Conservation (phyloP, 2,797 vertebrate species). For the Falco naumanni region DNA sequence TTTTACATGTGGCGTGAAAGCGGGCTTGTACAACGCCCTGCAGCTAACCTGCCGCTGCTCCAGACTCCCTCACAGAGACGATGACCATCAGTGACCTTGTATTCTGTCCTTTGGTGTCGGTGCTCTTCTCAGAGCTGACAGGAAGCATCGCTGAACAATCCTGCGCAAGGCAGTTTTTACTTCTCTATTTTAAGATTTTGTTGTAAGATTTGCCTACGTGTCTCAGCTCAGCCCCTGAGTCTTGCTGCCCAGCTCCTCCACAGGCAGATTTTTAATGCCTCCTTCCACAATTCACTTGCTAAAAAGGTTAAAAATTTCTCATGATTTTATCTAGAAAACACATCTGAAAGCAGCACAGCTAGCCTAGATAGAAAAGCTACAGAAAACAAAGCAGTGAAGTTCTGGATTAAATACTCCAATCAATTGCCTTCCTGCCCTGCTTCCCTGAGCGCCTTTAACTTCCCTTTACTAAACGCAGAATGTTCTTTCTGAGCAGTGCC, state of each 20-base stretch:
- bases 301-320: neutral
- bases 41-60: neutral
- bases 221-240: neutral
- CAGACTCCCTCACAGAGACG: neutral
- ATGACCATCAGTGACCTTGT: neutral
- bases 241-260: neutral
- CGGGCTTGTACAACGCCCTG: neutral
- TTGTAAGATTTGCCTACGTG: neutral
- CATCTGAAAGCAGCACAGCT: neutral
- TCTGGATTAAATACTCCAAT: neutral
- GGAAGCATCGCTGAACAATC: constrained; percentile 34
- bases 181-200: constrained; percentile 9
- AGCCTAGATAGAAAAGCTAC: neutral
- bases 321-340: neutral
- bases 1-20: neutral
- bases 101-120: neutral
- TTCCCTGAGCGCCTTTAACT: neutral
- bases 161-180: constrained; percentile 12
- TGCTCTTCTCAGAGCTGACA: neutral
- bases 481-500: neutral
- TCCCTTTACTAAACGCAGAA: neutral
- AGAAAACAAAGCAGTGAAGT: neutral
- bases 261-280: neutral
- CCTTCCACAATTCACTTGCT: neutral
- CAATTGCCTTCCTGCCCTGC: neutral